These are phyloP conservation scores for Chrosomus eos DNA, from an alignment of 2,797 vertebrate species.

Conservation along the genomic window DNA sequence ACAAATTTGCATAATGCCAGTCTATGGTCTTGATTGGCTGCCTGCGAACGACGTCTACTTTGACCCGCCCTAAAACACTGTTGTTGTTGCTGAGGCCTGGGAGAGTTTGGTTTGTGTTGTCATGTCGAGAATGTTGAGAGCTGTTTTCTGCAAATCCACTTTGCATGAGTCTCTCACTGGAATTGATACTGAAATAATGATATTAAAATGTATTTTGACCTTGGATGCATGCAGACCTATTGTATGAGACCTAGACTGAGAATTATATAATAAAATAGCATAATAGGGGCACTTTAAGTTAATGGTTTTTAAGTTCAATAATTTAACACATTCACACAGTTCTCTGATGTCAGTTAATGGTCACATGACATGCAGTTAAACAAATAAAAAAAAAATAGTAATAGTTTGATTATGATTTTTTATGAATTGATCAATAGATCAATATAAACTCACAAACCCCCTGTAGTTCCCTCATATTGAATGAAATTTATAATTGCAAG, in stretches of 20 bases:
- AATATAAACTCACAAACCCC: too few relatives aligned
- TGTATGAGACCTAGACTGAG: neutral
- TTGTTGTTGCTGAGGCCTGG: neutral
- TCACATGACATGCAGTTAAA: neutral
- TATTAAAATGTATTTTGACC: neutral
- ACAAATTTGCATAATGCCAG: neutral
- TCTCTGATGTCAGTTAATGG: neutral
- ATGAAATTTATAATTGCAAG: neutral
- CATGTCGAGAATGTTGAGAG: neutral
- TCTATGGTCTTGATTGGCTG: neutral
- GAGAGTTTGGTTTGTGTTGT: neutral
- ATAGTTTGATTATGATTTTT: neutral
- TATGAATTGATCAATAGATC: neutral
- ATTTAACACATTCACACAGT: neutral
- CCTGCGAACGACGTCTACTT: neutral
- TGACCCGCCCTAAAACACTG: neutral
- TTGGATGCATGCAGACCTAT: neutral
- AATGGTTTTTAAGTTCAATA: neutral
- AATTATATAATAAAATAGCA: neutral
- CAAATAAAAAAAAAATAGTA: neutral
- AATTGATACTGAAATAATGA: neutral
- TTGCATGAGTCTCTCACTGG: neutral
- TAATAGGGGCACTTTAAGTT: neutral
- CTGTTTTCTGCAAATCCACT: neutral
- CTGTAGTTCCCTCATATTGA: neutral